Base-by-base conservation (phyloP, 2,113 vertebrate genomes). In the Microcebus griseorufus region DNA sequence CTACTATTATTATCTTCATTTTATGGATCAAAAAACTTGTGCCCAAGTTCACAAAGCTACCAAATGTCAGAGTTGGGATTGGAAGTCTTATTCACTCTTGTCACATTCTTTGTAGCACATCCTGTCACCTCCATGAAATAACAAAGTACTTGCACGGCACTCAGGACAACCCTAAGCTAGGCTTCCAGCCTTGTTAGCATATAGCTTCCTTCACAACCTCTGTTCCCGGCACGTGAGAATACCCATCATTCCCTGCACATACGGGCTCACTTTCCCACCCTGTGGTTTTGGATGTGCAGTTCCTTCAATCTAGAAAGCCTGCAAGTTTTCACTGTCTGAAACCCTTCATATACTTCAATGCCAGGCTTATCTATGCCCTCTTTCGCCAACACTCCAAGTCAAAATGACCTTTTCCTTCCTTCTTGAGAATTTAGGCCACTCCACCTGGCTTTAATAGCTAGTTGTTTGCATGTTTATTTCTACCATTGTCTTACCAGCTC, bases 181-280 rank as follows among this genome's bases (percentile, higher is more conserved):
- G 0, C n/a, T 60, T 81, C n/a, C 67, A 88, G 48, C 4, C 53
- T 86, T 48, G 10, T 34, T 58, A 22, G 64, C 80, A 39, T 80
- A 3, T 4, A 11, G 1, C 0, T 13, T 51, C n/a, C 13, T 67
- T 55, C 42, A 14, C 3, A 80, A 0, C 27, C 23, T 93, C 27
- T 45, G 55, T 48, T 92, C 23, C 13, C 55, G 25, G 7, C 1
- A 29, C 10, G 6, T 14, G 23, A 64, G 86, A 37, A 4, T 34
- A 23, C 45, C 45, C 45, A 4, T 20, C 18, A 17, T 27, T 60
- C 10, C 70, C 23, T 34, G 60, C 45, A 76, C 9, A 25, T 5
- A 45, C 17, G 70, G 20, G 0, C 75, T 75, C 32, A 42, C 39
- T 53, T 87, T 45, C 45, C 37, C 67, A 10, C 27, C n/a, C 12